Conservation (phyloP, 2,797 vertebrate genomes). For the Eospalax fontanierii region DNA sequence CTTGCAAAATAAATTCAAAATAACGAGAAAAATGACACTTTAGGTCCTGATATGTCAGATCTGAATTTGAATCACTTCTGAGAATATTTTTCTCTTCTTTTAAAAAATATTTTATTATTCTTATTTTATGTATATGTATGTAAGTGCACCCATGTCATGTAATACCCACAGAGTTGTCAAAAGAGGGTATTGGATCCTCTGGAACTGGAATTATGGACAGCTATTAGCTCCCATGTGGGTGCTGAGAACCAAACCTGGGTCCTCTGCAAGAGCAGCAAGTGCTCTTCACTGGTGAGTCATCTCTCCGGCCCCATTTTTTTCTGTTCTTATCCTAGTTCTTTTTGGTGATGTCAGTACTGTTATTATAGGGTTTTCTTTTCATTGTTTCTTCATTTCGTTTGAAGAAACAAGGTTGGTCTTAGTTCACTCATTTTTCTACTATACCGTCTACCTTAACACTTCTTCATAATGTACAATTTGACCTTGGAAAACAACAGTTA, state of each 20-base stretch:
- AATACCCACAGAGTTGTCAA: too few species aligned
- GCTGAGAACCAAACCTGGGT: too few species aligned
- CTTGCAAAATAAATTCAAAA: conserved; percentile 1
- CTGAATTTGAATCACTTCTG: not conserved
- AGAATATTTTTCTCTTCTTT: not conserved
- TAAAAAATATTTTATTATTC: not conserved
- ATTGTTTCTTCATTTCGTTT: too few species aligned
- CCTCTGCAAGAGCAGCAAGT: too few species aligned
- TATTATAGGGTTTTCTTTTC: too few species aligned
- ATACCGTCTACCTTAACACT: not conserved
- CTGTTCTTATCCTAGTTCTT: not conserved
- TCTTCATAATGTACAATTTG: conserved; percentile 7
- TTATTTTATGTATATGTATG: too few species aligned
- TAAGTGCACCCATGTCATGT: too few species aligned
- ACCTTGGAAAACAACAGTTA: conserved; percentile 26
- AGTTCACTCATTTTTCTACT: not conserved
- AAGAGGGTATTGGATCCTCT: too few species aligned
- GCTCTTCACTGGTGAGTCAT: too few species aligned
- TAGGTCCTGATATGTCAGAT: not conserved
- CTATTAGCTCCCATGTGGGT: too few species aligned
- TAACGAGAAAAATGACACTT: not conserved
- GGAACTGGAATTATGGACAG: too few species aligned
- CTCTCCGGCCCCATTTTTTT: not conserved
- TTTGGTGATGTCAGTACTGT: not conserved
- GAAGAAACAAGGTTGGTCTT: not conserved